phyloP scores from a whole-genome alignment of 2,113 vertebrate species.

The Trochalopteron elliotii region DNA sequence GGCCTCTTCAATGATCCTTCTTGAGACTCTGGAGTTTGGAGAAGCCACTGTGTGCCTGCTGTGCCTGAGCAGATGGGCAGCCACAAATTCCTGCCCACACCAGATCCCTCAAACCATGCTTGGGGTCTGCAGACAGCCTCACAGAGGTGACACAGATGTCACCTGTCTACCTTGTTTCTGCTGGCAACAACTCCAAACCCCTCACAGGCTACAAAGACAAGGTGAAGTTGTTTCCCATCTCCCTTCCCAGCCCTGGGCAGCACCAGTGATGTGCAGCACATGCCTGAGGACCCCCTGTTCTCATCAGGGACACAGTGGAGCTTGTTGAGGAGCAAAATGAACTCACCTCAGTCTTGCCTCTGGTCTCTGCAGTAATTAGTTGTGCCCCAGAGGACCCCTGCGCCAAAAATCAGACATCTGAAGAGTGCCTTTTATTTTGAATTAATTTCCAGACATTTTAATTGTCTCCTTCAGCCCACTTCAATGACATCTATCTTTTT shows the following conservation, averaged over 20 bases:
- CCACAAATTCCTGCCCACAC: fast-evolving
- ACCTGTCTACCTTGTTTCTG: background rate
- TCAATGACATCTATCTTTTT: background rate
- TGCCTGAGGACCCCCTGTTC: background rate
- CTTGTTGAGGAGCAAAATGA: background rate
- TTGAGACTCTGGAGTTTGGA: fast-evolving
- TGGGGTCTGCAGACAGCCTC: background rate
- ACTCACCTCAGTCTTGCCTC: background rate
- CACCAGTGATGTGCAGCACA: fast-evolving
- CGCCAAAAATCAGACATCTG: background rate
- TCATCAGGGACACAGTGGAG: fast-evolving
- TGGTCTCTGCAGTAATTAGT: constrained; percentile 6
- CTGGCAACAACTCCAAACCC: background rate
- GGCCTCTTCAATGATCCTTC: background rate
- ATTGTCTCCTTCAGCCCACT: background rate
- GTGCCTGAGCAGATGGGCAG: background rate
- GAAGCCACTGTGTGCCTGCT: background rate
- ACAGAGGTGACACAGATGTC: background rate
- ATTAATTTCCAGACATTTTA: constrained; percentile 14
- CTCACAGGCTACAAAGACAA: background rate
- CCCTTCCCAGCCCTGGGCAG: background rate
- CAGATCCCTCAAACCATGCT: background rate
- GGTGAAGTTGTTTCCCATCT: fast-evolving
- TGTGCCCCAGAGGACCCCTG: background rate
- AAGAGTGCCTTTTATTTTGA: background rate